phyloP scores from a whole-genome alignment of 2,888 invertebrate genomes.

The Microctonus brassicae region DNA sequence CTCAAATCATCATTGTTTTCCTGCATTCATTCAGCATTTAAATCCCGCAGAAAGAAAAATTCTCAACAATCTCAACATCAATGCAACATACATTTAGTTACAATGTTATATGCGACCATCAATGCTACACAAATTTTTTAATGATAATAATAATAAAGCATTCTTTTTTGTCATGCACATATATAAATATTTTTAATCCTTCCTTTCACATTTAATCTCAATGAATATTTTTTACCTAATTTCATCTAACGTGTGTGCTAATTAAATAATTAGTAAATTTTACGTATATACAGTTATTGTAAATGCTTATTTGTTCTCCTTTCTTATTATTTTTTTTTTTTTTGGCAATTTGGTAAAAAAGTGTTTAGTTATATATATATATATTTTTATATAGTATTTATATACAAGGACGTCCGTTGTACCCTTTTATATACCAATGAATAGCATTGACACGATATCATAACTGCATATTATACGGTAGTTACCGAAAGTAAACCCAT shows the following conservation, averaged over 20 bases:
- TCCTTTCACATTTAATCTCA: constrained; percentile 18
- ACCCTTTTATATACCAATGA: not conserved
- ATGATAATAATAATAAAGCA: constrained; percentile 12
- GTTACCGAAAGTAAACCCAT: constrained; percentile 74
- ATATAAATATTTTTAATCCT: constrained; percentile 25
- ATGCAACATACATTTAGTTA: constrained; percentile 45
- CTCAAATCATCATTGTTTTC: constrained; percentile 76
- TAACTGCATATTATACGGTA: constrained; percentile 68
- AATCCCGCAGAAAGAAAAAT: constrained; percentile 73
- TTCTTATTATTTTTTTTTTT: too few species aligned
- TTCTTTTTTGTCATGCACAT: constrained; percentile 23
- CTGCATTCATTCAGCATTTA: constrained; percentile 75
- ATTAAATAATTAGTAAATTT: constrained; percentile 45
- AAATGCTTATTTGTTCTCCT: not conserved
- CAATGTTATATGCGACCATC: constrained; percentile 19
- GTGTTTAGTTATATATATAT: constrained; percentile 1
- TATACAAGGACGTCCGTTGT: constrained; percentile 4
- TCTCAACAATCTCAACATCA: constrained; percentile 64
- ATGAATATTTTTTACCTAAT: constrained; percentile 42
- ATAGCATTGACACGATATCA: not conserved
- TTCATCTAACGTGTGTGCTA: not conserved
- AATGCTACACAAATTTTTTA: constrained; percentile 22
- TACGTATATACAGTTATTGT: constrained; percentile 57
- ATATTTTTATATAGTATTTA: constrained; percentile 40
- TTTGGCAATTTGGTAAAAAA: constrained; percentile 35